Base-by-base conservation (phyloP, 2,797 vertebrate species). In the Phylloscopus collybita region DNA sequence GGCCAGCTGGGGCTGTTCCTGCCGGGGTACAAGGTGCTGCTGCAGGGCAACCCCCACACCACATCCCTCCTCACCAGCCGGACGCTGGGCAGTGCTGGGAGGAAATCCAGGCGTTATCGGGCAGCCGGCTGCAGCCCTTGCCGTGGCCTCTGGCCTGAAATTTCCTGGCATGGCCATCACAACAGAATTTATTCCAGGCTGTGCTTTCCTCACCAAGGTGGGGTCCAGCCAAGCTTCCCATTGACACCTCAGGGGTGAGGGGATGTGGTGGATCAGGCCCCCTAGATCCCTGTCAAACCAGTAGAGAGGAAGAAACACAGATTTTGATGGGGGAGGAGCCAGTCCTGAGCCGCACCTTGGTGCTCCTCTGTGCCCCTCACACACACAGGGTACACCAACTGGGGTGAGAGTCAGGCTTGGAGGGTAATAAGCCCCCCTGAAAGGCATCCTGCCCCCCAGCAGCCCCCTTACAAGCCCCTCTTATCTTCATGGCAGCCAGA, bases 371-470 rank as follows among this genome's bases (percentile, higher is more conserved):
- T 50, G 45, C 8, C 15, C 10, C 13, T 10, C 9, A 9, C 32
- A 64, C 11, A 0, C 38, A 9, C 0, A 5, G n/a, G 16, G 5
- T 32, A 44, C 13, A 6, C 0, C 2, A 36, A 50, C 6, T 6
- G 8, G 16, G 30, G 21, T 0, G 0, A 91, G 20, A 53, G 25
- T 29, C 0, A 0, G 32, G 27, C 22, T 17, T 4, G 12, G 23
- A 18, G 7, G 2, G 4, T 25, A 67, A 34, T 8, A 57, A 81
- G 6, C 51, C 44, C 40, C 42, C 17, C 44, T 47, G 25, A 84
- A 88, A 54, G 12, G 36, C n/a, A 57, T 42, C 22, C 32, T 57
- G 60, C 26, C 17, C 36, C 72, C 53, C 34, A 50, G 26, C 36
- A 81, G 38, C 27, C 56, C 81, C 65, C 30, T 73, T 14, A 0